phyloP scores from a whole-genome alignment of 2,888 invertebrate species.

The Apotomis turbidana region DNA sequence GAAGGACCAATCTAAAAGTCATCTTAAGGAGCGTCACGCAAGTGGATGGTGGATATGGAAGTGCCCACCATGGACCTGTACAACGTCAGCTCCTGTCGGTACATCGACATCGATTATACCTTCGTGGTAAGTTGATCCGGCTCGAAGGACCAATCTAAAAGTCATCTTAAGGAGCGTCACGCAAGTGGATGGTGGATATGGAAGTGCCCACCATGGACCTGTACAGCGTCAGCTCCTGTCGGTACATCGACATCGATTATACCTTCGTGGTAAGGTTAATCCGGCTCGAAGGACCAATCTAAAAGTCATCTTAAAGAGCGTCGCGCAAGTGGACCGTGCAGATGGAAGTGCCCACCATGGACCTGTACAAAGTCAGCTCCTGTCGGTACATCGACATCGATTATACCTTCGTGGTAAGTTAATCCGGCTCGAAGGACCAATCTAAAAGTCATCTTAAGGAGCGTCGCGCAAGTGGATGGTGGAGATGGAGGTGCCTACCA shows the following conservation, averaged over 20 bases:
- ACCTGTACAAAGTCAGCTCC: conserved; percentile 86
- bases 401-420: conserved; percentile 82
- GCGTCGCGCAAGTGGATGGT: too few relatives aligned
- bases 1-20: too few relatives aligned
- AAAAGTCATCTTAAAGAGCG: conserved; percentile 57
- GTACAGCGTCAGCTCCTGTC: conserved; percentile 87
- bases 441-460: too few relatives aligned
- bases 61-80: conserved; percentile 88
- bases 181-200: conserved; percentile 86
- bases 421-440: too few relatives aligned
- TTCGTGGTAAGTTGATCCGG: conserved; percentile 67
- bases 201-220: conserved; percentile 87
- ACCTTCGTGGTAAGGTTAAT: conserved; percentile 73
- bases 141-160: too few relatives aligned
- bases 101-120: conserved; percentile 87
- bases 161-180: conserved; percentile 69
- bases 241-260: conserved; percentile 87
- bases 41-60: conserved; percentile 85
- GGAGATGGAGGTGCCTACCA: too few relatives aligned
- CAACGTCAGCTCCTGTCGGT: conserved; percentile 86
- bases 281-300: conserved; percentile 48
- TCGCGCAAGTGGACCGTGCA: conserved; percentile 86
- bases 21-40: conserved; percentile 56
- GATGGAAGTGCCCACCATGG: conserved; percentile 86
- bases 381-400: conserved; percentile 88